Evolutionary conservation across 2,888 invertebrate genomes (phyloP), one percentile per base, ranked within the genome.

Genomic region (Boloria euphrosyne): DNA sequence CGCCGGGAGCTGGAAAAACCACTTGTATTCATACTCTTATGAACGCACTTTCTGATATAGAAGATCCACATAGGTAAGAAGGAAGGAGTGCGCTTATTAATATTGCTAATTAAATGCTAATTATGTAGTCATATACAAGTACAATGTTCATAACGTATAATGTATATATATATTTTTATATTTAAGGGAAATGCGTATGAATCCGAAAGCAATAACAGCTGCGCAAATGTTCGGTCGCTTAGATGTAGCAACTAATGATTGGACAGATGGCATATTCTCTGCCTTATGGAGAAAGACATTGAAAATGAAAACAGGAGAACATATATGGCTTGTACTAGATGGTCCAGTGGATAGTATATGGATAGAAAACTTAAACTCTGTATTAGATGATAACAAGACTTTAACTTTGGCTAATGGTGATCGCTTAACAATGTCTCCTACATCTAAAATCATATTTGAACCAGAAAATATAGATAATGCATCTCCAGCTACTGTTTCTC

Each of bases 241-340:
- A 22, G 98, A 99, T 81, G 98, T 99, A 0, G 98, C 98, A 3
- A 99, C 98, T 1, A 99, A 99, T 80, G 99, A 99, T 81, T 99
- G 99, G 99, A 99, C 98, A 0, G 98, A 99, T 84, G 99, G 99
- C 6, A 98, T 99, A 78, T 99, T 99, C 87, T 98, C 98, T 0
- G 98, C 98, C 0, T 90, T 99, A 0, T 99, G 98, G 99, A 93
- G 98, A 49, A 98, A 98, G 88, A 98, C 98, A 0, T 93, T 98
- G 1, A 97, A 97, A 87, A 90, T 96, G 0, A 98, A 97, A 88
- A 95, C 96, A 73, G 96, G 95, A 3, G 98, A 98, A 78, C 94
- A 97, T 81, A 95, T 98, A 22, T 99, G 99, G 99, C 87, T 99
- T 54, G 97, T 99, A 0, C 89, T 99, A 50, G 98, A 99, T 80